Conservation (phyloP, 2,888 invertebrate species). For the Drosophila phalerata region DNA sequence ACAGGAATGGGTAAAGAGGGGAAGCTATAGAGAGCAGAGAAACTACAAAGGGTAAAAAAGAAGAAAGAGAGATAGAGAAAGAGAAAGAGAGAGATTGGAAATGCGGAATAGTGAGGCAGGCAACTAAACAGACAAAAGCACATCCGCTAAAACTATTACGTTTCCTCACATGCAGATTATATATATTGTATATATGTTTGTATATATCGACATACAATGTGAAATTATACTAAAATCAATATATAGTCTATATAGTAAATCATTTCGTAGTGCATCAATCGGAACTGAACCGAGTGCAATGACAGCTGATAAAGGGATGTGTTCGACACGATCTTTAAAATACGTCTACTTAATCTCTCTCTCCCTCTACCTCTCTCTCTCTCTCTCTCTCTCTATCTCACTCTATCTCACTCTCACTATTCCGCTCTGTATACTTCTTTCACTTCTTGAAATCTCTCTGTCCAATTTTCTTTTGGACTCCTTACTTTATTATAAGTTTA, state of each 20-base stretch:
- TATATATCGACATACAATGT: not conserved
- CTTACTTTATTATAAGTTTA: no score
- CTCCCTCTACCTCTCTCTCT: not conserved
- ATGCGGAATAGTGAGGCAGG: not conserved
- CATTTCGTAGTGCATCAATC: constrained; percentile 18
- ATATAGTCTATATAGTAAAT: constrained; percentile 9
- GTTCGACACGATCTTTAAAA: not conserved
- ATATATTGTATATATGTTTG: not conserved
- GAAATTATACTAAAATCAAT: not conserved
- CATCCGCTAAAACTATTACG: constrained; percentile 39
- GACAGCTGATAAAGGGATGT: constrained; percentile 47
- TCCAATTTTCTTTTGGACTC: no score
- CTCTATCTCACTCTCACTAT: not conserved
- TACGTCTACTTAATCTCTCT: not conserved
- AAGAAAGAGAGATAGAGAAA: not conserved
- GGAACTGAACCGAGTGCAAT: constrained; percentile 42
- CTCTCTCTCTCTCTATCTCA: no score
- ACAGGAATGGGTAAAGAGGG: not conserved
- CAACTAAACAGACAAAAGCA: constrained; percentile 9
- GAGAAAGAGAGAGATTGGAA: not conserved
- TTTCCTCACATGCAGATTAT: not conserved
- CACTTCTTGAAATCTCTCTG: no score
- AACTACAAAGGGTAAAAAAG: not conserved
- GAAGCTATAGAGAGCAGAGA: not conserved
- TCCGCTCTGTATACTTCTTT: not conserved